Evolutionary conservation across 2,888 invertebrate species (phyloP).

Genomic region (Hydraecia micacea): DNA sequence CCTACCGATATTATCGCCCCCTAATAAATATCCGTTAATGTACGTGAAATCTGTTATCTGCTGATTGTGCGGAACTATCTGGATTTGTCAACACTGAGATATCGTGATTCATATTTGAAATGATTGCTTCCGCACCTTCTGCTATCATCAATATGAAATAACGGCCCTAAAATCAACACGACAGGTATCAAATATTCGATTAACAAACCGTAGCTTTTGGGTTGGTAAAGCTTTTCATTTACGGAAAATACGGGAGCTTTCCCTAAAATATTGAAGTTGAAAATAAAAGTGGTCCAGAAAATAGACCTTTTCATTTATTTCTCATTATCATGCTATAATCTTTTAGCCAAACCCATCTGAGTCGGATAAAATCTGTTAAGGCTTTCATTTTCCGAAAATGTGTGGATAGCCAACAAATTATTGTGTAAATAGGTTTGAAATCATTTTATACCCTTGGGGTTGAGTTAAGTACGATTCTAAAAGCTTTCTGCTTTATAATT

Average conservation of each 20-base stretch:
- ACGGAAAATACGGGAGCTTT: conserved; percentile 18
- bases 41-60: conserved; percentile 41
- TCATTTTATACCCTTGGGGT: conserved; percentile 35
- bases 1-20: neutral
- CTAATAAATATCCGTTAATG: conserved; percentile 27
- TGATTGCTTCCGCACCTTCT: conserved; percentile 9
- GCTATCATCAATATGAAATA: conserved; percentile 18
- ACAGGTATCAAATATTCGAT: conserved; percentile 17
- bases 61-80: conserved; percentile 38
- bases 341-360: conserved; percentile 54
- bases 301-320: conserved; percentile 50
- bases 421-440: conserved; percentile 54
- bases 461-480: conserved; percentile 25
- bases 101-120: conserved; percentile 38
- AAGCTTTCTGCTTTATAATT: conserved; percentile 34
- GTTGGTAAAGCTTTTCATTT: conserved; percentile 14
- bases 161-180: conserved; percentile 7
- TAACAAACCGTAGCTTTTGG: conserved; percentile 1
- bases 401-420: conserved; percentile 54
- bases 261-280: conserved; percentile 30
- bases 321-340: conserved; percentile 46
- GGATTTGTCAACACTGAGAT: conserved; percentile 15
- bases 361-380: conserved; percentile 52
- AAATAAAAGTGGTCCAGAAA: conserved; percentile 36
- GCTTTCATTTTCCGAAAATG: conserved; percentile 54